phyloP scores from a whole-genome alignment of 2,888 invertebrate species.

The Polydrusus tereticollis region DNA sequence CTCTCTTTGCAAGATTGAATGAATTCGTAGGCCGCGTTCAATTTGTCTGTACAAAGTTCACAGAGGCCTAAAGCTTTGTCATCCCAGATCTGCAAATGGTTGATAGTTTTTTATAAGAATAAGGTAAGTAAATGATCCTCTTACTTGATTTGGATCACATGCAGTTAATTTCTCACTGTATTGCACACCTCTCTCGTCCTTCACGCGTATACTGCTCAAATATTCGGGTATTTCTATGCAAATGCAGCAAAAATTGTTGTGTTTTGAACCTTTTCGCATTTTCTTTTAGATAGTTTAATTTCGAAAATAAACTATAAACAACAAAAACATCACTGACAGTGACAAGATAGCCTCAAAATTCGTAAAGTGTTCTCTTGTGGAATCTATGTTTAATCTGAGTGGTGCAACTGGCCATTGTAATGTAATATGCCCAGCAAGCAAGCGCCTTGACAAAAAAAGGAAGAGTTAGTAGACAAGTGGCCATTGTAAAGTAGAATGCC shows the following conservation, averaged over 20 bases:
- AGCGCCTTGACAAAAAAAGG: no score
- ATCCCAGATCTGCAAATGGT: slow-evolving; percentile 51
- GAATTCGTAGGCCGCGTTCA: slow-evolving; percentile 52
- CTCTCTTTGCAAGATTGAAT: slow-evolving; percentile 52
- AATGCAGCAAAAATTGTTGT: slow-evolving; percentile 54
- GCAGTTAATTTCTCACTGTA: slow-evolving; percentile 51
- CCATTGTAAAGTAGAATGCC: no score
- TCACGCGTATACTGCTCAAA: slow-evolving; percentile 45
- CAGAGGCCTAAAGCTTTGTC: slow-evolving; percentile 49
- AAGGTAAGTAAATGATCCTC: not conserved
- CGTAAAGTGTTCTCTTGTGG: not conserved
- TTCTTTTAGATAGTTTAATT: not conserved
- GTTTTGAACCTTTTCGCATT: slow-evolving; percentile 45
- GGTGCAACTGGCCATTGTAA: no score
- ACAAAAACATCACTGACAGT: not conserved
- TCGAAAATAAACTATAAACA: not conserved
- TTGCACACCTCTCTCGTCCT: slow-evolving; percentile 46
- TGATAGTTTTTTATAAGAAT: not conserved
- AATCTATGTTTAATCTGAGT: no score
- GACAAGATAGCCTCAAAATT: not conserved
- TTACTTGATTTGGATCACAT: slow-evolving; percentile 52
- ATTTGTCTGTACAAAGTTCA: slow-evolving; percentile 48
- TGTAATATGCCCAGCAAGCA: no score
- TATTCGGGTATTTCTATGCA: slow-evolving; percentile 48
- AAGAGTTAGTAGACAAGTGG: no score